Percentiles rank a stretch among this genome's conserved stretches.
These are phyloP conservation scores for Amphipyra berbera DNA, from an alignment of 2,888 invertebrate species.

Conservation along the genomic window DNA sequence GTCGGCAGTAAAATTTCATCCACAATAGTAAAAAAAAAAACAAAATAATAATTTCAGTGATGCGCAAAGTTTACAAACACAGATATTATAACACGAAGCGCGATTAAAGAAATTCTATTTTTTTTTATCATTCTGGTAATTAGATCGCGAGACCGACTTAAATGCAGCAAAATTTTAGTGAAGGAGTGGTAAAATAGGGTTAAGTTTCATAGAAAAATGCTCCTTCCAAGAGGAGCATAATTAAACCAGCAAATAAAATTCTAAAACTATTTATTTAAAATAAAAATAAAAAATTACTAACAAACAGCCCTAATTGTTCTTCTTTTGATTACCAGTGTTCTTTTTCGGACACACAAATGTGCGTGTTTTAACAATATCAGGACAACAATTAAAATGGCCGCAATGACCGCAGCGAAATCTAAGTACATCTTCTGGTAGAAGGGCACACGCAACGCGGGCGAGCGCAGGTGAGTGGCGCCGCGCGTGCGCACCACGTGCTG, in stretches of 20 bases:
- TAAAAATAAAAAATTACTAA: not conserved
- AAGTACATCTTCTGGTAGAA: slow-evolving; percentile 67
- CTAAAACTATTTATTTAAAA: not conserved
- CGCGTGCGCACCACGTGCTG: slow-evolving; percentile 90
- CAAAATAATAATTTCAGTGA: too few relatives aligned
- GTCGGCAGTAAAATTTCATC: too few relatives aligned
- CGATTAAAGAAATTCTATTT: too few relatives aligned
- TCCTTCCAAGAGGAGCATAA: too few relatives aligned
- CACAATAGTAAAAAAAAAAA: too few relatives aligned
- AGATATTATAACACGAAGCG: too few relatives aligned
- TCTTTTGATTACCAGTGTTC: slow-evolving; percentile 10
- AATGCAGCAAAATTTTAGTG: too few relatives aligned
- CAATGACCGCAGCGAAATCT: slow-evolving; percentile 44
- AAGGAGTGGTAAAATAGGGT: too few relatives aligned
- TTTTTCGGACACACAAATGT: slow-evolving; percentile 13
- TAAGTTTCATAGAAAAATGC: too few relatives aligned
- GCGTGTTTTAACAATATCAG: slow-evolving; percentile 15
- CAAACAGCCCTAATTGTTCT: slow-evolving; percentile 18
- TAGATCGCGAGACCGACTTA: too few relatives aligned
- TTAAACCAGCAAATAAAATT: not conserved
- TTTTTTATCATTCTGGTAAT: too few relatives aligned
- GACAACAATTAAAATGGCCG: slow-evolving; percentile 3
- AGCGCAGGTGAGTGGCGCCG: slow-evolving; percentile 84
- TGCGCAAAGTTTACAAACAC: too few relatives aligned
- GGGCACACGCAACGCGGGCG: slow-evolving; percentile 54